phyloP scores from a whole-genome alignment of 2,888 invertebrate genomes.

The Antheraea assamensis region DNA sequence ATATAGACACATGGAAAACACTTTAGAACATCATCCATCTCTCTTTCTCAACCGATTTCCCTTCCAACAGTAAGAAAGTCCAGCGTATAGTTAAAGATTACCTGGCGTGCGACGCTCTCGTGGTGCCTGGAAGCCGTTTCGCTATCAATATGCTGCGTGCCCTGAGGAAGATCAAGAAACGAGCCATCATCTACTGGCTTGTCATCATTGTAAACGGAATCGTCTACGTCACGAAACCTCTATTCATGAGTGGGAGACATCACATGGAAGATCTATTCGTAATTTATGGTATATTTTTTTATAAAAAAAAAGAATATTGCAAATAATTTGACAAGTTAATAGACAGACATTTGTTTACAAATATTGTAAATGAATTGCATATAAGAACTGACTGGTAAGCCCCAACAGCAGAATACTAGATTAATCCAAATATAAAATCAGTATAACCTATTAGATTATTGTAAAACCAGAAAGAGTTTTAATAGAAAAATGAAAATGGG shows the following conservation, averaged over 20 bases:
- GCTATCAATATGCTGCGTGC: slow-evolving; percentile 40
- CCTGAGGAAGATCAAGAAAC: slow-evolving; percentile 49
- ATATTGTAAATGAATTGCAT: no score
- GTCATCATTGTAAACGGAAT: slow-evolving; percentile 49
- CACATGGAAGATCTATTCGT: slow-evolving; percentile 49
- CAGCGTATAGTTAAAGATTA: slow-evolving; percentile 35
- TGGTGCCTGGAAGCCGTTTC: slow-evolving; percentile 45
- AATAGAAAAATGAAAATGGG: no score
- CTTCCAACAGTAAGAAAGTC: slow-evolving; percentile 22
- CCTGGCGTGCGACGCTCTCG: slow-evolving; percentile 40
- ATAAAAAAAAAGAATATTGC: background rate
- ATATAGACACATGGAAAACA: no score
- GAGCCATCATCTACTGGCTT: slow-evolving; percentile 54
- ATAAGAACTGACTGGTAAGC: no score
- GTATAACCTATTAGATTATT: no score
- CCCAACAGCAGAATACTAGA: no score
- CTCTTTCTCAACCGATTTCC: no score
- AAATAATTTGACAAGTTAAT: no score
- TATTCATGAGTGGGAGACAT: slow-evolving; percentile 54
- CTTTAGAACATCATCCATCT: no score
- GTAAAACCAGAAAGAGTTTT: no score
- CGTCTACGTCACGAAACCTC: slow-evolving; percentile 43
- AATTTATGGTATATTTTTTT: slow-evolving; percentile 41
- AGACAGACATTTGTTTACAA: no score
- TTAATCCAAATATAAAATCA: no score